Conservation (phyloP, 2,888 invertebrate species). For the Carcina quercana region DNA sequence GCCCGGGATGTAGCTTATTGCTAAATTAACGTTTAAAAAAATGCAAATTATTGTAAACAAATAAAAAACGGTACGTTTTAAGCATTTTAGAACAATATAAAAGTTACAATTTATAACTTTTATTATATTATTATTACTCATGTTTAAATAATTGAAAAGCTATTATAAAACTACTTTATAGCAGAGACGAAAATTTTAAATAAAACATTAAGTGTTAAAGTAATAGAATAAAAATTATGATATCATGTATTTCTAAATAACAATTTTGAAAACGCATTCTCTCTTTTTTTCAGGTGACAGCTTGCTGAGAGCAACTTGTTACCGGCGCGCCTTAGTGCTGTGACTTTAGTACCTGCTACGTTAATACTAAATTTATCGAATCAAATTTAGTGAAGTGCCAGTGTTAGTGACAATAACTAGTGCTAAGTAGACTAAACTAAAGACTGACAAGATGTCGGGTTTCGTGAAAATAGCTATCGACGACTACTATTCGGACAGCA, state of each 20-base stretch:
- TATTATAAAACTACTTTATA: not conserved
- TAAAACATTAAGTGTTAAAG: conserved; percentile 11
- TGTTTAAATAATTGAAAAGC: too few relatives aligned
- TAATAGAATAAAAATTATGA: too few relatives aligned
- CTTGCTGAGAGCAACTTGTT: conserved; percentile 54
- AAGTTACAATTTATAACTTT: too few relatives aligned
- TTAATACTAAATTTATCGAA: too few relatives aligned
- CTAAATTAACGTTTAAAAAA: conserved; percentile 19
- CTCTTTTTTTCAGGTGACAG: conserved; percentile 57
- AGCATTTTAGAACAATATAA: too few relatives aligned
- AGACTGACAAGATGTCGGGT: conserved; percentile 68
- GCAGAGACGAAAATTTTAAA: not conserved
- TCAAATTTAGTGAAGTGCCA: conserved; percentile 42
- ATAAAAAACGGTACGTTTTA: too few relatives aligned
- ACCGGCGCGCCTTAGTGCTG: conserved; percentile 29
- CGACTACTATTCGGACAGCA: conserved; percentile 76
- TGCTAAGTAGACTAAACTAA: conserved; percentile 24
- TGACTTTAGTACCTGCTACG: conserved; percentile 24
- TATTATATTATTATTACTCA: too few relatives aligned
- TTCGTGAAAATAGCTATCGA: conserved; percentile 79
- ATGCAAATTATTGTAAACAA: too few relatives aligned
- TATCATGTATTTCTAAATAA: too few relatives aligned
- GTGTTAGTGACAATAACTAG: conserved; percentile 25
- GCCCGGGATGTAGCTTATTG: conserved; percentile 30
- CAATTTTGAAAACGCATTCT: conserved; percentile 12